Evolutionary conservation across 2,888 invertebrate species (phyloP), one percentile per base, ranked within the genome.

Genomic region (Latrodectus hesperus): DNA sequence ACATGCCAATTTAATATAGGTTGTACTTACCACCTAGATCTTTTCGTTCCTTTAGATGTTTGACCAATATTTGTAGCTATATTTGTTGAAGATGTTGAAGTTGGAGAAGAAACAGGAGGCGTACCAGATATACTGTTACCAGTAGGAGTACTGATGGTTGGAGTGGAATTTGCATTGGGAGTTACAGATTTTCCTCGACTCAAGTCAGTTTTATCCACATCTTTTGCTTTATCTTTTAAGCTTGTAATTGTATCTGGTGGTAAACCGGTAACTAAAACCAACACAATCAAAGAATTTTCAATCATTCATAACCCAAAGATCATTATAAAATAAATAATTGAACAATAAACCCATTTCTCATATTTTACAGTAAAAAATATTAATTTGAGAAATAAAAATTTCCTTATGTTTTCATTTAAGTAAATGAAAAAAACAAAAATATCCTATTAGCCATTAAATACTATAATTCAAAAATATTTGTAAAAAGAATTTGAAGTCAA

Each of bases 191-290:
- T 89, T 2, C 77, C 88, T 68, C 88, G 77, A 77, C 80, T 84
- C 74, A 88, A 67, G 17, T 88, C 84, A 49, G 67, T 53, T 70
- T 88, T 88, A 26, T 88, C 88, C n/a, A 85, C 77, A 92, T 96
- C 96, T 94, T 96, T 96, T 92, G 96, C 95, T 93, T 96, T 96
- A 94, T 96, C 96, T 95, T 88, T 88, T 73, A 88, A 71, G 67
- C 38, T 74, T 22, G 88, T 78, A 22, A 84, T 38, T 70, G 82
- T 51, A 64, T 88, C 88, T 52, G 81, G 81, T n/a, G 76, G 84
- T 70, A 88, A 64, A 55, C 81, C 85, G 52, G 94, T 38, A 93
- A 93, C 91, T 91, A 91, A 76, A 79, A 49, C 10, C 10, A 22
- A 73, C 4, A 64, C 17, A 49, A 77, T 38, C 55, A 64, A 38